Evolutionary conservation across 2,113 vertebrate genomes (phyloP).

Genomic region (Drymodes brunneopygia): DNA sequence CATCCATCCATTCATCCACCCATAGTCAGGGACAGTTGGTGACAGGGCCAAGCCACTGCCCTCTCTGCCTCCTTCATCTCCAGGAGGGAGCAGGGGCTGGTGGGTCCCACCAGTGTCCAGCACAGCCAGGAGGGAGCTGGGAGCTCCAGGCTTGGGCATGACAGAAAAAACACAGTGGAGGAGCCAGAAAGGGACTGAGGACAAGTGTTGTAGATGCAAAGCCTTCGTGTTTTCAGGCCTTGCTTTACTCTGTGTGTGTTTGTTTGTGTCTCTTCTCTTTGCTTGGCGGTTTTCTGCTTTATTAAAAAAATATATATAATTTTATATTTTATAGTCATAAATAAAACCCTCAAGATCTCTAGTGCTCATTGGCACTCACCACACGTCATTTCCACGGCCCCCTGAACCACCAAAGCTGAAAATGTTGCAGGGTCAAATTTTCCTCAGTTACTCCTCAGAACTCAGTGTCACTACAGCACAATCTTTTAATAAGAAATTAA

Average conservation of each 20-base stretch:
- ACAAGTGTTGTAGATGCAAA: neutral
- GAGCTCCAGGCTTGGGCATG: neutral
- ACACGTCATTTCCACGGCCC: neutral
- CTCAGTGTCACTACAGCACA: neutral
- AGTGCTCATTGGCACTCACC: neutral
- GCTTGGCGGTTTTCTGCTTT: neutral
- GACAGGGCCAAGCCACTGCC: neutral
- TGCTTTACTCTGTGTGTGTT: neutral
- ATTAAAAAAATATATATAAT: neutral
- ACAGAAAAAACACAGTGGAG: neutral
- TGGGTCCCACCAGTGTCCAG: neutral
- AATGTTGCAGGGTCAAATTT: neutral
- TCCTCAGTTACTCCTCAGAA: neutral
- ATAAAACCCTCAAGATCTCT: neutral
- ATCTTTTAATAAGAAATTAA: neutral
- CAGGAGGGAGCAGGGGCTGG: neutral
- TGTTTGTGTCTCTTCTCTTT: neutral
- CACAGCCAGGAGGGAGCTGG: neutral
- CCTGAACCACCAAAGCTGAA: neutral
- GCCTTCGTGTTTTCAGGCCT: neutral
- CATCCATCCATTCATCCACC: too few species aligned
- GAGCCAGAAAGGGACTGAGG: neutral
- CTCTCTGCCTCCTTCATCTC: neutral
- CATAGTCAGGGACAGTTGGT: accelerated
- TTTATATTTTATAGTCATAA: neutral